Base-by-base conservation (phyloP, 2,113 vertebrate genomes). In the Nanger granti region DNA sequence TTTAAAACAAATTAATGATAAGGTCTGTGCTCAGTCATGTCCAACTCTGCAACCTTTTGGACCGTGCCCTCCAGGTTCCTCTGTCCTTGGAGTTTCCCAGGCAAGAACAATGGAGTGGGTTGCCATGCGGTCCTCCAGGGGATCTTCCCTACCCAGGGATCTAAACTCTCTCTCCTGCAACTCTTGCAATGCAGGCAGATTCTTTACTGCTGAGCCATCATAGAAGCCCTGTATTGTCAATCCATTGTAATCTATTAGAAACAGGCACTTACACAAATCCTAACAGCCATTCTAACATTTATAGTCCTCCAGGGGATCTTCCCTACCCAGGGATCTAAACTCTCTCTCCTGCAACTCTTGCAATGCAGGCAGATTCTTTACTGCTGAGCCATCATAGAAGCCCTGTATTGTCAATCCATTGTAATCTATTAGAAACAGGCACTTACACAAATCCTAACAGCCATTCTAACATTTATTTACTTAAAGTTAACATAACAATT, bases 361-460 rank as follows among this genome's bases (percentile, higher is more conserved):
- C 73, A 44, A 14, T 44, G 12, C 41, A 44, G 41, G 73, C 37
- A 28, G 37, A 14, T 79, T 15, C 41, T 79, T 79, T 15, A 79
- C 6, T 14, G 37, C 24, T 79, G 41, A 44, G 73, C 73, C 73
- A 44, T 44, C 73, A 44, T 2, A 28, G 41, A 44, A 79, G 73
- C 37, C 12, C 24, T 13, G 11, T 18, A 3, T 34, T 90, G 2
- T 10, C 0, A 11, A 4, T 12, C 3, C 59, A 17, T 15, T 64
- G 1, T 6, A 49, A 12, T 64, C 4, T 41, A 54, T 20, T 13
- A 85, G 34, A 55, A 82, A 44, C 34, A 28, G 4, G 3, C 22
- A 29, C 79, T 41, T n/a, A 84, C 22, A 44, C 44, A n/a, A 69
- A 85, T 47, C 7, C 5, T 8, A 90, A 52, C 22, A 22, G 12